These are phyloP conservation scores for Osedax frankpressi DNA, from an alignment of 2,888 invertebrate species.

Conservation along the genomic window DNA sequence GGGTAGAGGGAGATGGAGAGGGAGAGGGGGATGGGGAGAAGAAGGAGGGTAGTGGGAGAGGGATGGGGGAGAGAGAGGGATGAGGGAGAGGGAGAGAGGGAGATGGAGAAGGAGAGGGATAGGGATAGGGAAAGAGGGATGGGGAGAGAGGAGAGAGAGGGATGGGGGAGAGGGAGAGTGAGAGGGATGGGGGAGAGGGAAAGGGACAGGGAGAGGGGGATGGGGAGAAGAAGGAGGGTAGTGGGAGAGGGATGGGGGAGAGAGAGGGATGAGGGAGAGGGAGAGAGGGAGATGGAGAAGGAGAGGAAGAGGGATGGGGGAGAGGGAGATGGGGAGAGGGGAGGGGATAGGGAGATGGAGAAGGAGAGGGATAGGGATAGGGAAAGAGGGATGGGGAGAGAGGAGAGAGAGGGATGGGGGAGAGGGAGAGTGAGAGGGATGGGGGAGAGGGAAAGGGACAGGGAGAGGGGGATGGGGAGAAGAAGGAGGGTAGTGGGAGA, in stretches of 20 bases:
- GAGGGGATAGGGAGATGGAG: no score
- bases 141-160: neutral
- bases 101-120: neutral
- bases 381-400: neutral
- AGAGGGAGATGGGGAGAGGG: neutral
- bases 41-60: no score
- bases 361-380: neutral
- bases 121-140: conserved; percentile 8
- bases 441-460: neutral
- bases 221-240: conserved; percentile 6
- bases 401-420: neutral
- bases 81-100: neutral
- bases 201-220: conserved; percentile 6
- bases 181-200: neutral
- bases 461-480: neutral
- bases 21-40: no score
- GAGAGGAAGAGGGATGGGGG: neutral
- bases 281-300: neutral
- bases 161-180: neutral
- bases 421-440: neutral
- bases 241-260: conserved; percentile 8
- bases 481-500: neutral
- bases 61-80: no score
- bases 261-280: neutral
- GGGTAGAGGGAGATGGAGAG: neutral